These are phyloP conservation scores for Brachypteracias leptosomus DNA, from an alignment of 2,113 vertebrate species.

Conservation along the genomic window DNA sequence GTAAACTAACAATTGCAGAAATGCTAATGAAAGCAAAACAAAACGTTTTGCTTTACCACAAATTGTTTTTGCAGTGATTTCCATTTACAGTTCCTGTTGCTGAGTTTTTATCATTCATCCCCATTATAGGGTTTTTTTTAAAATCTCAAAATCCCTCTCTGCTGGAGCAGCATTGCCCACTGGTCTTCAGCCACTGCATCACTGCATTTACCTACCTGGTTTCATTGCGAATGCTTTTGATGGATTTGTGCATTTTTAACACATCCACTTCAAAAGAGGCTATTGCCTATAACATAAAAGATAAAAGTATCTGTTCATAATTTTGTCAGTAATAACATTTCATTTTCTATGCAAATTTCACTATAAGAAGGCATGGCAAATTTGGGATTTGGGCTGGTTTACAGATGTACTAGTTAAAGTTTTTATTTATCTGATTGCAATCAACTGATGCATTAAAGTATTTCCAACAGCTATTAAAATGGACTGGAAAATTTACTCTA, in stretches of 20 bases:
- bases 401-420: background rate
- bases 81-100: background rate
- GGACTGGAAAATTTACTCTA: background rate
- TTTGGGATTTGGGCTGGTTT: background rate
- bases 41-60: background rate
- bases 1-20: background rate
- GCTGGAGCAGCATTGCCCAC: background rate
- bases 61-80: background rate
- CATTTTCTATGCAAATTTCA: background rate
- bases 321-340: background rate
- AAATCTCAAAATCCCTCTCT: background rate
- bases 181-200: background rate
- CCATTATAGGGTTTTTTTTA: background rate
- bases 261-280: constrained; percentile 46
- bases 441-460: background rate
- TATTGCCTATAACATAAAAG: constrained; percentile 32
- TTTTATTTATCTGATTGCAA: background rate
- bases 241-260: constrained; percentile 23
- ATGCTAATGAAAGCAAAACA: background rate
- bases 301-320: background rate
- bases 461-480: background rate
- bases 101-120: background rate
- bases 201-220: constrained; percentile 53
- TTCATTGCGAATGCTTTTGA: constrained; percentile 53
- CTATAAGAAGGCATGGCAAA: background rate